Percentiles rank a stretch among this genome's conserved stretches.
Conservation (phyloP, 2,888 invertebrate species). For the Drosophila robusta region DNA sequence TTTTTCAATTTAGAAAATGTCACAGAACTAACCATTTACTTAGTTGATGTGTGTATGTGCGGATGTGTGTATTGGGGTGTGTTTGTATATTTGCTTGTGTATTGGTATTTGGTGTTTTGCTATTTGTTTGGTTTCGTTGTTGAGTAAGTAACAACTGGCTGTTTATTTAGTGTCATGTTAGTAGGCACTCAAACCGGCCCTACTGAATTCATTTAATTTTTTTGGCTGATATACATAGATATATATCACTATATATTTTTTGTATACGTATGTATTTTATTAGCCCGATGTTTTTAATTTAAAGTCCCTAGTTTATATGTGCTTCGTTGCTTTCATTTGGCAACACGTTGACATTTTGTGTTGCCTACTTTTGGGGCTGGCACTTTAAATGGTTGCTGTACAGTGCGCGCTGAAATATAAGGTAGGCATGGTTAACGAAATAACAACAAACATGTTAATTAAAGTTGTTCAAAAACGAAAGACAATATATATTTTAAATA, state of each 20-base stretch:
- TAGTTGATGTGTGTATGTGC: constrained; percentile 28
- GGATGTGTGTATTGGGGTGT: constrained; percentile 16
- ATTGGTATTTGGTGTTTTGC: constrained; percentile 64
- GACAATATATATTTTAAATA: no score
- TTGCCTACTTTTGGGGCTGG: constrained; percentile 69
- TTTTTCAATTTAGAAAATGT: constrained; percentile 81
- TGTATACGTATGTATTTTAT: constrained; percentile 44
- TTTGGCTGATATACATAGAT: constrained; percentile 13
- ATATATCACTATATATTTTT: not conserved
- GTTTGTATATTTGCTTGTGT: constrained; percentile 54
- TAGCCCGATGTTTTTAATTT: constrained; percentile 66
- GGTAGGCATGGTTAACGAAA: not conserved
- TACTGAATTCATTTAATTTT: constrained; percentile 66
- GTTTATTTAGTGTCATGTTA: constrained; percentile 81
- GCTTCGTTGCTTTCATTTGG: constrained; percentile 39
- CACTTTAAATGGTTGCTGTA: constrained; percentile 25
- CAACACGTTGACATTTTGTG: constrained; percentile 26
- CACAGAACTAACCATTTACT: constrained; percentile 79
- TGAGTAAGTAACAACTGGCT: constrained; percentile 78
- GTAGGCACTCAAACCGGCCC: constrained; percentile 32
- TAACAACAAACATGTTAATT: no score
- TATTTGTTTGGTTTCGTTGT: constrained; percentile 77
- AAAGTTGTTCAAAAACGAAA: no score
- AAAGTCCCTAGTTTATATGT: constrained; percentile 23
- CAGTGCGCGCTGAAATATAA: constrained; percentile 47